Percentiles rank a stretch among this genome's conserved stretches.
Evolutionary conservation across 2,888 invertebrate species (phyloP).

Genomic region (Galeopsomyia nigrocyanea): DNA sequence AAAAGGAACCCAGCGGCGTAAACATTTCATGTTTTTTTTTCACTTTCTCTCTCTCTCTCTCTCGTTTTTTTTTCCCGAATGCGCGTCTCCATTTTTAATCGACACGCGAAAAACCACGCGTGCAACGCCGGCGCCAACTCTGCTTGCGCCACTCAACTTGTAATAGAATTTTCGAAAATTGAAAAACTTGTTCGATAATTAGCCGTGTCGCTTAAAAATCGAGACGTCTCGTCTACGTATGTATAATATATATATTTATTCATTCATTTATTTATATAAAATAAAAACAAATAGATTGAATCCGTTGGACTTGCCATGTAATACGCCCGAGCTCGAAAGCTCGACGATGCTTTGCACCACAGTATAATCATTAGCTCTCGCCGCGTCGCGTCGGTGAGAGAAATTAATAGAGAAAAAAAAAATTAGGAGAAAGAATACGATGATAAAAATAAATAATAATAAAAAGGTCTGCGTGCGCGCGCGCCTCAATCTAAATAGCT

Average conservation of each 20-base stretch:
- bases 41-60: too few relatives aligned
- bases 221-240: conserved; percentile 11
- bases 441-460: conserved; percentile 38
- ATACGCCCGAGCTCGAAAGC: conserved; percentile 19
- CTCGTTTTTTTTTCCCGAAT: too few relatives aligned
- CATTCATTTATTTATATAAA: conserved; percentile 36
- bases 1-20: conserved; percentile 36
- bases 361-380: too few relatives aligned
- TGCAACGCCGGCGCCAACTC: conserved; percentile 7
- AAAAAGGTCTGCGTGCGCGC: conserved; percentile 29
- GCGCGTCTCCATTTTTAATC: conserved; percentile 39
- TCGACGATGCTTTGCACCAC: conserved; percentile 39
- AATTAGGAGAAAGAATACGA: conserved; percentile 17
- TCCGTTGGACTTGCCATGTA: conserved; percentile 12
- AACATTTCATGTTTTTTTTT: conserved; percentile 20
- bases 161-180: conserved; percentile 46
- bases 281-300: conserved; percentile 23
- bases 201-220: conserved; percentile 36
- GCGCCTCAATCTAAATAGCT: conserved; percentile 37
- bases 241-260: conserved; percentile 31
- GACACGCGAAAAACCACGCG: conserved; percentile 31
- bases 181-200: conserved; percentile 38
- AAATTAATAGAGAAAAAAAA: conserved; percentile 6
- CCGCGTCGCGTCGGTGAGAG: too few relatives aligned
- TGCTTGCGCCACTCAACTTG: conserved; percentile 35